Conservation (phyloP, 2,113 vertebrate species). For the Menura novaehollandiae region DNA sequence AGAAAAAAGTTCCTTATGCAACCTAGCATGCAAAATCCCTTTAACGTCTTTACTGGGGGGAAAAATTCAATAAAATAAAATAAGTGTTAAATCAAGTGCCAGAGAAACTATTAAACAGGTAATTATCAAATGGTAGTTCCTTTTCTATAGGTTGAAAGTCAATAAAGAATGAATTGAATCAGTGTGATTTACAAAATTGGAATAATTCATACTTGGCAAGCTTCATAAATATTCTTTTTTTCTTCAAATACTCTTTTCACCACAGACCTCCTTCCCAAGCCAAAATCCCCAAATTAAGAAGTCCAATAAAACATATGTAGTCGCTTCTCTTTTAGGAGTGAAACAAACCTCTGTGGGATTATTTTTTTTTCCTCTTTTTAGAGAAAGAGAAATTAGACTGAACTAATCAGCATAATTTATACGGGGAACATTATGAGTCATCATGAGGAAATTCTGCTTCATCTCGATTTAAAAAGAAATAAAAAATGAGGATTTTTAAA, state of each 20-base stretch:
- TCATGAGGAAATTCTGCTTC: constrained; percentile 44
- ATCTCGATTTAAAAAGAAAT: constrained; percentile 36
- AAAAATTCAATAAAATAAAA: not conserved
- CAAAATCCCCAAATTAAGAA: constrained; percentile 36
- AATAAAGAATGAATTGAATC: not conserved
- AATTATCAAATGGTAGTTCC: not conserved
- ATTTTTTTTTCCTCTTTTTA: not conserved
- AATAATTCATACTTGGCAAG: not conserved
- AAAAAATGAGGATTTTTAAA: constrained; percentile 49
- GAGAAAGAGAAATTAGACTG: constrained; percentile 31
- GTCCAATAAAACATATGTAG: not conserved
- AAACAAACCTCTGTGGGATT: not conserved
- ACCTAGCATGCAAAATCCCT: not conserved
- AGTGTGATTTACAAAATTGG: not conserved
- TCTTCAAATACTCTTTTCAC: not conserved
- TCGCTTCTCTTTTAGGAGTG: not conserved
- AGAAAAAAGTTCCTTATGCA: not conserved
- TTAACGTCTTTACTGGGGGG: not conserved
- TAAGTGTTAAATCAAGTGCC: not conserved
- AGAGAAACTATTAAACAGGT: not conserved
- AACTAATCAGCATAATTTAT: constrained; percentile 44
- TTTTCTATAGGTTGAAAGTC: not conserved
- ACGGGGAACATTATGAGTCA: not conserved
- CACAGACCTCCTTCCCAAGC: not conserved
- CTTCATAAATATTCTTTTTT: not conserved